Evolutionary conservation across 2,888 invertebrate genomes (phyloP).

Genomic region (Lepidochrysops patricia): DNA sequence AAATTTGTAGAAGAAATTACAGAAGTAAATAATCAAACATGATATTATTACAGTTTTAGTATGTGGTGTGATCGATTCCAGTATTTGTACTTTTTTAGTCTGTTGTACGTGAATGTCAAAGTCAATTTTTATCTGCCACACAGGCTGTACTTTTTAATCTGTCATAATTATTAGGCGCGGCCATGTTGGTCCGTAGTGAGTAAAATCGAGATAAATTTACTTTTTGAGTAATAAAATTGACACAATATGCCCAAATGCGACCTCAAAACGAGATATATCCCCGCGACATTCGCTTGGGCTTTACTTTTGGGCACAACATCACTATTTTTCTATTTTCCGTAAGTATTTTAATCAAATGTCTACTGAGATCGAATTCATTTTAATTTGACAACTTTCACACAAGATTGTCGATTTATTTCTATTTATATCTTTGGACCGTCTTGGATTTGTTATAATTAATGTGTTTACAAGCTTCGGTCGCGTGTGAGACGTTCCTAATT

Average conservation of each 20-base stretch:
- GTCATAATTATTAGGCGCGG: constrained; percentile 74
- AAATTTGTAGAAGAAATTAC: too few relatives aligned
- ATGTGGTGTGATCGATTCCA: too few relatives aligned
- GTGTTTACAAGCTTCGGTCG: constrained; percentile 23
- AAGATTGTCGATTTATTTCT: constrained; percentile 56
- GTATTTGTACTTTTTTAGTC: not conserved
- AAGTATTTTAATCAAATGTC: constrained; percentile 76
- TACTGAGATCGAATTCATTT: constrained; percentile 54
- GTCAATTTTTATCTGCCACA: constrained; percentile 29
- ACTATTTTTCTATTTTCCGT: constrained; percentile 98
- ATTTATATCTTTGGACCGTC: constrained; percentile 53
- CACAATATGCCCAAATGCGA: constrained; percentile 95
- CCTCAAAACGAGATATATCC: constrained; percentile 96
- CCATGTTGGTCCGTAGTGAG: constrained; percentile 77
- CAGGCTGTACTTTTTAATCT: constrained; percentile 32
- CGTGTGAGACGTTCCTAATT: not conserved
- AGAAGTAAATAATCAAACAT: too few relatives aligned
- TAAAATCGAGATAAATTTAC: constrained; percentile 61
- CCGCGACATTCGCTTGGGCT: constrained; percentile 98
- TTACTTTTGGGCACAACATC: constrained; percentile 94
- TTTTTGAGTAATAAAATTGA: constrained; percentile 66
- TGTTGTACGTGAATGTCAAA: constrained; percentile 19
- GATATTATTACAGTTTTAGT: too few relatives aligned
- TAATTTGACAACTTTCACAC: constrained; percentile 69
- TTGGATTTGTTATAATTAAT: constrained; percentile 38